Conservation (phyloP, 2,113 vertebrate genomes). For the Rhineura floridana region DNA sequence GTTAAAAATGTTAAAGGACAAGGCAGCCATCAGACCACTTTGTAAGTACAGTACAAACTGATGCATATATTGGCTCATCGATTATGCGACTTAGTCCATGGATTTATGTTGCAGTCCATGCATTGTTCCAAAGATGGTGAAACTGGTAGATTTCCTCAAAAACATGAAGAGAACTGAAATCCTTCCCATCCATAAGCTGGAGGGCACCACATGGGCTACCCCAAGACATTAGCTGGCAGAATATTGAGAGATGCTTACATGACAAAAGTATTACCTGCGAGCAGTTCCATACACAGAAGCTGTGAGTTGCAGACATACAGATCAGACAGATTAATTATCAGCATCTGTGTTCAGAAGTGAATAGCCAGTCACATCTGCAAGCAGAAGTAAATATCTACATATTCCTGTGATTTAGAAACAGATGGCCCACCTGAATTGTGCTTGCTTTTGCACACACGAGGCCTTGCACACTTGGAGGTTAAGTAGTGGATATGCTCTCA, state of each 20-base stretch:
- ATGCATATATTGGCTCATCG: no score
- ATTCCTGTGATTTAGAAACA: not conserved
- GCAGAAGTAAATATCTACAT: not conserved
- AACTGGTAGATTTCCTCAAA: no score
- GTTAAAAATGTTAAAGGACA: no score
- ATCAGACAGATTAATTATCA: not conserved
- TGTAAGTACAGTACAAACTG: no score
- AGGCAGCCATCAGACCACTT: no score
- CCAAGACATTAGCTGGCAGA: no score
- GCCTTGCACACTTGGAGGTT: conserved; percentile 1
- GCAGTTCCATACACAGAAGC: not conserved
- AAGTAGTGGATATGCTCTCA: not conserved
- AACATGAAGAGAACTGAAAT: no score
- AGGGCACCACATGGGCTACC: no score
- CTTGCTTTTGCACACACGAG: not conserved
- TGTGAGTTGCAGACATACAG: not conserved
- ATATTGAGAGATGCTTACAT: not conserved
- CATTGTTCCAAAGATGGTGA: no score
- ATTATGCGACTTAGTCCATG: no score
- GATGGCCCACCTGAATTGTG: conserved; percentile 12
- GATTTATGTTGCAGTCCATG: no score
- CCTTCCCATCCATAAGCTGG: no score
- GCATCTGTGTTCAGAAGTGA: not conserved
- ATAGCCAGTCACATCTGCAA: not conserved
- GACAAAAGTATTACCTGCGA: not conserved